Evolutionary conservation across 2,797 vertebrate species (phyloP).

Genomic region (Margarornis squamiger): DNA sequence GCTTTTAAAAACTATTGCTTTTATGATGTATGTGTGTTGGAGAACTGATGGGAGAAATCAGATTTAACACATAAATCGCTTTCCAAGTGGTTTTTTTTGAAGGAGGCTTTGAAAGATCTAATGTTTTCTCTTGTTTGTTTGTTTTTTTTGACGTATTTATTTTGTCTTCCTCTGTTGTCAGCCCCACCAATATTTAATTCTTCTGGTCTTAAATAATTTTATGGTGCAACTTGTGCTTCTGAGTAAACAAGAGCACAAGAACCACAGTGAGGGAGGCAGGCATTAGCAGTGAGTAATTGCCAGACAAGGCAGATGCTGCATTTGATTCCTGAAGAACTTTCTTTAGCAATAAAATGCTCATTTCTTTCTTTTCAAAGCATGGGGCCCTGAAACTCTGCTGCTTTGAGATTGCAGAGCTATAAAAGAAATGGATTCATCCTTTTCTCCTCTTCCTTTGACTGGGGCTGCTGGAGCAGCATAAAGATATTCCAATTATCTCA

Average conservation of each 20-base stretch:
- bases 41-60: not conserved
- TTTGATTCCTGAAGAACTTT: not conserved
- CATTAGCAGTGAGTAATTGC: not conserved
- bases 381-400: not conserved
- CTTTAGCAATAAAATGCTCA: not conserved
- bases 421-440: not conserved
- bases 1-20: not conserved
- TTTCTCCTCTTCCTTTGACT: not conserved
- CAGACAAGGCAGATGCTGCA: not conserved
- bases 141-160: not conserved
- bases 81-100: not conserved
- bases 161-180: not conserved
- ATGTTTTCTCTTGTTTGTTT: not conserved
- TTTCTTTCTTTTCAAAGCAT: not conserved
- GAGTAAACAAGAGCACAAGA: not conserved
- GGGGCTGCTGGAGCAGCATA: not conserved
- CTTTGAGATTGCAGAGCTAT: not conserved
- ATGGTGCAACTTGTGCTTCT: not conserved
- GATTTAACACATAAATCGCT: not conserved
- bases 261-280: not conserved
- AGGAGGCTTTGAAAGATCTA: not conserved
- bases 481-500: not conserved
- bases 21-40: not conserved
- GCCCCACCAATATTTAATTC: not conserved
- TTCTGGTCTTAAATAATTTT: not conserved